Evolutionary conservation across 2,888 invertebrate species (phyloP), one percentile per base, ranked within the genome.

Genomic region (Papilio gigon): DNA sequence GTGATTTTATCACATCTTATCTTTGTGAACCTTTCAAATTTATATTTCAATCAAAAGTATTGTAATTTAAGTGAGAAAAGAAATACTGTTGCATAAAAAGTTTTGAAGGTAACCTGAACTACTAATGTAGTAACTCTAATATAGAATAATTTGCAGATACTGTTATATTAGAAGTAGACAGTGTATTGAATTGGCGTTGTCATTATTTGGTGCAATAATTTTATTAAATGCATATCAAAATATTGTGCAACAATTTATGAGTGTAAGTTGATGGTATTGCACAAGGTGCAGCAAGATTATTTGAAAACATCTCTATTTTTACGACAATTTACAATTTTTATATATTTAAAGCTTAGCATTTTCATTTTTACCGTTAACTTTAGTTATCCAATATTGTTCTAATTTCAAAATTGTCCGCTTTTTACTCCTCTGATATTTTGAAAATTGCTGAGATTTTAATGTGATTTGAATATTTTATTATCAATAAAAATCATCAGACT

Each of bases 171-270:
- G 0, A 17, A n/a, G n/a, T n/a, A n/a, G n/a, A n/a, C n/a, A n/a
- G n/a, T n/a, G n/a, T n/a, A n/a, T n/a, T n/a, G 40, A 40, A 40
- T 40, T 40, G 14, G 1, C 17, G 11, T 11, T 47, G 1, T 44
- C n/a, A 4, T 20, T 14, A 40, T 25, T 25, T 40, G 5, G 6
- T 40, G 61, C 17, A 59, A 11, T 6, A 22, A 25, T 61, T 4
- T n/a, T n/a, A n/a, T n/a, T n/a, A n/a, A n/a, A n/a, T 27, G 25
- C 8, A 22, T 33, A 33, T 33, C 33, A 47, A 47, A 33, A 47
- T 50, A 37, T 65, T 35, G 64, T 65, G 64, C 53, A 65, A 65
- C n/a, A 65, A 65, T 6, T 65, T 9, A 53, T n/a, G 17, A 11
- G 11, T 6, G 27, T 62, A 17, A 20, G 2, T 30, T 33, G 14